Evolutionary conservation across 2,888 invertebrate genomes (phyloP).

Genomic region (Alsophila aescularia): DNA sequence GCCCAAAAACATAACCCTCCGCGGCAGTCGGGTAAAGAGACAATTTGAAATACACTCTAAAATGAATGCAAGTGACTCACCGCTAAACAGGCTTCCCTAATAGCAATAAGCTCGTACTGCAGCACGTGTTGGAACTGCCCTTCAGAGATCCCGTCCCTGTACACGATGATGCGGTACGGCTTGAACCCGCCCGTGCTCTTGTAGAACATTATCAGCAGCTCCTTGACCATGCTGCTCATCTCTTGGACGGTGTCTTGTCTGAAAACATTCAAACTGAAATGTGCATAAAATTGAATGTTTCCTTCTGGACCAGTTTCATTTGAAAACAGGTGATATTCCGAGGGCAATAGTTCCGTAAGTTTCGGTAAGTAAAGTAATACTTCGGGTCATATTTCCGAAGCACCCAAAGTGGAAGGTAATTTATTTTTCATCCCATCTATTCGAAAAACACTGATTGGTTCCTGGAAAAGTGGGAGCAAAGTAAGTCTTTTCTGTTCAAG

Average conservation of each 20-base stretch:
- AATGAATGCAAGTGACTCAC: conserved; percentile 41
- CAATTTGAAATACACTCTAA: background rate
- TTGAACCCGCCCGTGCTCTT: conserved; percentile 99
- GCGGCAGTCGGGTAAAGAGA: no score
- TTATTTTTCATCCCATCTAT: no score
- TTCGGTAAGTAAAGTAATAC: no score
- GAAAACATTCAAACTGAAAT: conserved; percentile 34
- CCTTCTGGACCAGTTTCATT: background rate
- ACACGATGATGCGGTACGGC: conserved; percentile 99
- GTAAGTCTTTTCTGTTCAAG: no score
- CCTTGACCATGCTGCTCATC: conserved; percentile 98
- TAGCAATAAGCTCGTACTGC: conserved; percentile 98
- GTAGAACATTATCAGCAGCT: conserved; percentile 99
- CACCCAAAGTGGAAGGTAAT: no score
- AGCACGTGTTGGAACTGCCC: conserved; percentile 99
- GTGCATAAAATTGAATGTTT: conserved; percentile 25
- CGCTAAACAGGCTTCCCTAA: conserved; percentile 97
- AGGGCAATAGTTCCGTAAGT: no score
- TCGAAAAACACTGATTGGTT: no score
- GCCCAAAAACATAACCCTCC: no score
- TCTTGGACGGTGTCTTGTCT: conserved; percentile 99
- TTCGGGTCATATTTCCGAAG: no score
- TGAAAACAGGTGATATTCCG: background rate
- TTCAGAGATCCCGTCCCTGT: conserved; percentile 99
- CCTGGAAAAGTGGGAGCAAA: no score